A percentile compares a stretch with the other conserved stretches of the same genome.
phyloP scores from a whole-genome alignment of 2,797 vertebrate species.

The Erpetoichthys calabaricus region DNA sequence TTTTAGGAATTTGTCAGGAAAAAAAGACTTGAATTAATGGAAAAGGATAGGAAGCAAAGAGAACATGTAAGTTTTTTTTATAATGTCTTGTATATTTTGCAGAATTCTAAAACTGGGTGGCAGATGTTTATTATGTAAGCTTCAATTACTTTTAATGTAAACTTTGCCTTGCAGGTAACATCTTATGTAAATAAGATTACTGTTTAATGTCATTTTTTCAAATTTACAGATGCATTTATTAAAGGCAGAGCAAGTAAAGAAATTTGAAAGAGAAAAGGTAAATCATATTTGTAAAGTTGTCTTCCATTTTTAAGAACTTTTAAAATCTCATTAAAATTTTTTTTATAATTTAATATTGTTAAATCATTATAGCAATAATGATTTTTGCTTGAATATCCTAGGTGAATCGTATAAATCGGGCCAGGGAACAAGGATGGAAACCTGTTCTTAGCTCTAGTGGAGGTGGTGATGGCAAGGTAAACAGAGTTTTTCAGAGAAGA shows the following conservation, averaged over 20 bases:
- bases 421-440: slow-evolving; percentile 92
- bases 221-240: slow-evolving; percentile 61
- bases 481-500: slow-evolving; percentile 14
- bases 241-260: slow-evolving; percentile 76
- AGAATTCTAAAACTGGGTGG: neutral
- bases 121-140: too few relatives aligned
- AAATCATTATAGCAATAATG: too few relatives aligned
- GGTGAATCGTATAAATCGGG: slow-evolving; percentile 86
- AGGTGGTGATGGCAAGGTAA: slow-evolving; percentile 58
- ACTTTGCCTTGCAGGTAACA: too few relatives aligned
- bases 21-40: slow-evolving; percentile 63
- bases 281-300: slow-evolving; percentile 12
- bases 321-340: neutral
- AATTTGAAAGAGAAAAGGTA: slow-evolving; percentile 82
- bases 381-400: slow-evolving; percentile 15
- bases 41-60: slow-evolving; percentile 72
- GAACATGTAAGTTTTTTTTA: slow-evolving; percentile 64
- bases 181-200: slow-evolving; percentile 1
- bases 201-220: slow-evolving; percentile 15
- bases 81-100: neutral
- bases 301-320: neutral
- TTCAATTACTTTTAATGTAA: too few relatives aligned
- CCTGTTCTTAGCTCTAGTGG: slow-evolving; percentile 77
- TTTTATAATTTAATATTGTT: neutral
- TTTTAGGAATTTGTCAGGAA: slow-evolving; percentile 69